phyloP scores from a whole-genome alignment of 1,140 invertebrate genomes.

The Macrobrachium rosenbergii region DNA sequence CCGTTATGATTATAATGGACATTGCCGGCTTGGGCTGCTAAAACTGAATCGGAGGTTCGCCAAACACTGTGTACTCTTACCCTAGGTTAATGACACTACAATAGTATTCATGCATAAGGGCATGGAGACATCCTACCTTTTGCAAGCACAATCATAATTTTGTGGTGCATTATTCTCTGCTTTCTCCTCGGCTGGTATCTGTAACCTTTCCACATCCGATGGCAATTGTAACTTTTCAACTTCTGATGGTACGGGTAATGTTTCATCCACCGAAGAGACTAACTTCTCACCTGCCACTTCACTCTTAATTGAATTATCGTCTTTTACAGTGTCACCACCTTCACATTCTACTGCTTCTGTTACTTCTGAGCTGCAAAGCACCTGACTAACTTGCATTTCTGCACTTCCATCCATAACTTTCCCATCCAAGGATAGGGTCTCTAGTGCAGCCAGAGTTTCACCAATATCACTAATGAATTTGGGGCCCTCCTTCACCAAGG shows the following conservation, averaged over 20 bases:
- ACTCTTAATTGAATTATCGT: too few relatives aligned
- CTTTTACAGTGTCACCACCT: too few relatives aligned
- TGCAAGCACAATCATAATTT: conserved; percentile 21
- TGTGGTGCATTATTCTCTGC: background rate
- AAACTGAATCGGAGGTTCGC: too few relatives aligned
- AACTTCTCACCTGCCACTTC: too few relatives aligned
- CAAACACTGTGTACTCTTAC: background rate
- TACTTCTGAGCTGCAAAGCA: too few relatives aligned
- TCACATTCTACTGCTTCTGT: too few relatives aligned
- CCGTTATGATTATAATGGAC: too few relatives aligned
- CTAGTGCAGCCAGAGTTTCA: conserved; percentile 21
- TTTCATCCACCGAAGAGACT: too few relatives aligned
- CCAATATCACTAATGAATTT: background rate
- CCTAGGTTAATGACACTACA: background rate
- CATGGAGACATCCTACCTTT: background rate
- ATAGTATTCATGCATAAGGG: background rate
- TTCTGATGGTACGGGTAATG: background rate
- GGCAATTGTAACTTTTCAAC: background rate
- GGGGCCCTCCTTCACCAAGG: background rate
- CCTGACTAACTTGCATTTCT: background rate
- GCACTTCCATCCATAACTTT: background rate
- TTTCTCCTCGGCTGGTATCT: background rate
- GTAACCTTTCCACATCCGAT: background rate
- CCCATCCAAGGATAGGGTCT: conserved; percentile 7
- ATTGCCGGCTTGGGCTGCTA: too few relatives aligned